These are phyloP conservation scores for Gonatopus flavifemur DNA, from an alignment of 1,140 invertebrate genomes.

Conservation along the genomic window DNA sequence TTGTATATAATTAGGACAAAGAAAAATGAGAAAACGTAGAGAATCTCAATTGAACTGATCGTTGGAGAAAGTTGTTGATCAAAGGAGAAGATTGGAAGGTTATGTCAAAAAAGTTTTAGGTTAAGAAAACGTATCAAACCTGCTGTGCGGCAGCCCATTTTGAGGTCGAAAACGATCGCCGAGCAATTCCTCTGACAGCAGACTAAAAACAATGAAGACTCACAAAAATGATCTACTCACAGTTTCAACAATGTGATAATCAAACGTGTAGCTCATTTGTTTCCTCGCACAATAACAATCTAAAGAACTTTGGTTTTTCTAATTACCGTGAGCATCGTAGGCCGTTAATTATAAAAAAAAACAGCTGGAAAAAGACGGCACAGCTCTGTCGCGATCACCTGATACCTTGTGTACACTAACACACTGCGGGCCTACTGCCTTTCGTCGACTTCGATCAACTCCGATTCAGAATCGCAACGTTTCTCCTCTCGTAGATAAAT, in stretches of 20 bases:
- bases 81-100: background rate
- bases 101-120: background rate
- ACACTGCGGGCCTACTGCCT: no score
- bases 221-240: constrained; percentile 3
- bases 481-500: background rate
- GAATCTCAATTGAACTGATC: background rate
- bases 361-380: background rate
- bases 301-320: no score
- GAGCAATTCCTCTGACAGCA: constrained; percentile 37
- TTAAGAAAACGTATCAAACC: constrained; percentile 23
- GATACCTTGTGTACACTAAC: no score
- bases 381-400: no score
- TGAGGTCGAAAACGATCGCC: constrained; percentile 63
- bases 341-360: constrained; percentile 15
- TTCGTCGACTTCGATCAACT: background rate
- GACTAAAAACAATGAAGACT: constrained; percentile 38
- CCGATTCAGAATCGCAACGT: background rate
- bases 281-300: no score
- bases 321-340: constrained; percentile 50
- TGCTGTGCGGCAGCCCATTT: constrained; percentile 62
- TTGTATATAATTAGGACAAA: no score
- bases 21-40: background rate
- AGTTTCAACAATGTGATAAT: no score
- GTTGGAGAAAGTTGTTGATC: background rate
- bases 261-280: no score